Evolutionary conservation across 64 coral and sea anemone genomes (phyloP), one percentile per base, ranked within the genome.

Genomic region (Actinia tenebrosa): DNA sequence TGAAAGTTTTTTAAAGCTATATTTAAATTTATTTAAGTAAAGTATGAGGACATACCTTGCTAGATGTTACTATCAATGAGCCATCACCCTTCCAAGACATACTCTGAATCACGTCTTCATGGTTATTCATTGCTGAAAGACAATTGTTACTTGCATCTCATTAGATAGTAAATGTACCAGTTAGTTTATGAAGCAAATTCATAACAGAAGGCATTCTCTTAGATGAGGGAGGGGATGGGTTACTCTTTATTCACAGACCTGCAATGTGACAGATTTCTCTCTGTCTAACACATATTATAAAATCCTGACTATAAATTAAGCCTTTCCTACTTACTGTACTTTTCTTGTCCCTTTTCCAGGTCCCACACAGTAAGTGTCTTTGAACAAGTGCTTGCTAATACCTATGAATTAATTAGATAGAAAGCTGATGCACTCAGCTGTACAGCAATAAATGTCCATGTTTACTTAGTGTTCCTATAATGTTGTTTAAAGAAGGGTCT

Each of bases 81-180:
- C 97, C 97, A 71, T 99, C 86, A 79, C 37, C 86, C 56, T 99
- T 99, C 97, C 96, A 98, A 45, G 90, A 88, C 55, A 99, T 78
- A 79, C 90, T 90, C 64, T 99, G 96, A 77, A 95, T 23, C 43
- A 89, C 10, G 82, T 95, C 94, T 44, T 52, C 44, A 55, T 89
- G 82, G 56, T 68, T 77, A 30, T 15, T 75, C 69, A 75, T 75
- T 30, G n/a, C 69, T 75, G 69, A 75, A 75, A 75, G 26, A 75
- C 1, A 20, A n/a, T 50, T 18, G 16, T 61, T 16, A 61, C 16
- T 18, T 61, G 60, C 18, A 61, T 19, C 4, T 61, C 0, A 16
- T 4, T 20, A 18, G 30, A 37, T 37, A 0, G 30, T 37, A 18
- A 61, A 61, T 61, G 17, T 19, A 61, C 60, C 16, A 3, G 60